These are phyloP conservation scores for Neofelis nebulosa DNA, from an alignment of 2,113 vertebrate genomes.

Conservation along the genomic window DNA sequence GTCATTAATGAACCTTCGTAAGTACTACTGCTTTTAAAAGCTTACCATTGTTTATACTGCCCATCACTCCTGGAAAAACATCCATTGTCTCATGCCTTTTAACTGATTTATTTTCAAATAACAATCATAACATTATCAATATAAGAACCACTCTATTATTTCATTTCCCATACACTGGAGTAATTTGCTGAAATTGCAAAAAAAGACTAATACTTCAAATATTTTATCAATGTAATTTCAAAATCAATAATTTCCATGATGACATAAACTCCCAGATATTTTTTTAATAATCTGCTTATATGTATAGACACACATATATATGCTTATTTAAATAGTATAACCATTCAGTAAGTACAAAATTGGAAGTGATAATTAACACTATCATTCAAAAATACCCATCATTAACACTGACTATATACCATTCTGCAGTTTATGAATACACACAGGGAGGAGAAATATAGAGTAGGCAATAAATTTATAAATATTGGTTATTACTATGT, in stretches of 20 bases:
- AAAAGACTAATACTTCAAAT: background rate
- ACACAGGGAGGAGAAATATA: background rate
- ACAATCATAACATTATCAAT: background rate
- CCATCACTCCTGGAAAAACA: background rate
- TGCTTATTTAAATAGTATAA: background rate
- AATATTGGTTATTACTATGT: background rate
- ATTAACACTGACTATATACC: background rate
- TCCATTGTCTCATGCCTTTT: background rate
- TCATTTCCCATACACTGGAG: background rate
- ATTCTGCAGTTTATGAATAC: background rate
- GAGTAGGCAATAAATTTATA: background rate
- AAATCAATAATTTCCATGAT: background rate
- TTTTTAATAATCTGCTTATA: background rate
- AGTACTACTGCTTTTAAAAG: conserved; percentile 71
- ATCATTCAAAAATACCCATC: background rate
- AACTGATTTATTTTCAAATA: background rate
- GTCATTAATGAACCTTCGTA: conserved; percentile 90
- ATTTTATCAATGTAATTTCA: background rate
- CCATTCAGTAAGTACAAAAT: background rate
- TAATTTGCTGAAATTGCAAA: background rate
- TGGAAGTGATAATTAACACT: background rate
- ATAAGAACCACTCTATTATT: background rate
- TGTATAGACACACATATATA: background rate
- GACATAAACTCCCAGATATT: background rate
- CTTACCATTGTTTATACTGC: background rate